Evolutionary conservation across 2,888 invertebrate genomes (phyloP).

Genomic region (Drosophila kambysellisi): DNA sequence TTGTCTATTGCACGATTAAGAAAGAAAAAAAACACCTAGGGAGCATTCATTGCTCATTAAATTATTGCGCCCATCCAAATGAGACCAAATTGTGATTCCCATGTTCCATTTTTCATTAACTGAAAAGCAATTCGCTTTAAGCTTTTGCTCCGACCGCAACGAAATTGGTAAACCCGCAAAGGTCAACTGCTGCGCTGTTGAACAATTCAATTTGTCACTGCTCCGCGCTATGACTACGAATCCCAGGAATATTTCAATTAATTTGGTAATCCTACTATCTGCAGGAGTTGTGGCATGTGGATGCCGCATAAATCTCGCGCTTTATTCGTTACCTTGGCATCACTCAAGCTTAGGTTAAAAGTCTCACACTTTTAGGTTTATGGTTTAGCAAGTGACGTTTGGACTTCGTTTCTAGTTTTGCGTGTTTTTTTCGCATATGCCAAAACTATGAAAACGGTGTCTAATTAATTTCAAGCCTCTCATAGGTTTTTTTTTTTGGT

Average conservation of each 20-base stretch:
- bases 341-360: conserved; percentile 19
- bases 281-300: conserved; percentile 50
- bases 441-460: conserved; percentile 46
- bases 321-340: conserved; percentile 58
- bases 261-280: conserved; percentile 16
- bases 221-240: conserved; percentile 18
- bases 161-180: conserved; percentile 53
- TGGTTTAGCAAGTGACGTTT: conserved; percentile 49
- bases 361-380: neutral
- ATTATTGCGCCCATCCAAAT: conserved; percentile 43
- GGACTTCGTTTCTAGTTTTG: conserved; percentile 36
- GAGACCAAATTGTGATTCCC: conserved; percentile 57
- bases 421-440: conserved; percentile 73
- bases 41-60: conserved; percentile 45
- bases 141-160: conserved; percentile 33
- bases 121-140: conserved; percentile 36
- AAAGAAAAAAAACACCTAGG: conserved; percentile 7
- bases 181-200: conserved; percentile 50
- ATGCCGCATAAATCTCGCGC: conserved; percentile 57
- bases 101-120: conserved; percentile 73
- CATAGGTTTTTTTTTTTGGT: conserved; percentile 10
- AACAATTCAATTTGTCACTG: conserved; percentile 60
- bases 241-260: conserved; percentile 39
- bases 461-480: conserved; percentile 65
- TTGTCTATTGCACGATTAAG: conserved; percentile 35